Evolutionary conservation across 2,113 vertebrate genomes (phyloP), one percentile per base, ranked within the genome.

Genomic region (Oncorhynchus clarkii): DNA sequence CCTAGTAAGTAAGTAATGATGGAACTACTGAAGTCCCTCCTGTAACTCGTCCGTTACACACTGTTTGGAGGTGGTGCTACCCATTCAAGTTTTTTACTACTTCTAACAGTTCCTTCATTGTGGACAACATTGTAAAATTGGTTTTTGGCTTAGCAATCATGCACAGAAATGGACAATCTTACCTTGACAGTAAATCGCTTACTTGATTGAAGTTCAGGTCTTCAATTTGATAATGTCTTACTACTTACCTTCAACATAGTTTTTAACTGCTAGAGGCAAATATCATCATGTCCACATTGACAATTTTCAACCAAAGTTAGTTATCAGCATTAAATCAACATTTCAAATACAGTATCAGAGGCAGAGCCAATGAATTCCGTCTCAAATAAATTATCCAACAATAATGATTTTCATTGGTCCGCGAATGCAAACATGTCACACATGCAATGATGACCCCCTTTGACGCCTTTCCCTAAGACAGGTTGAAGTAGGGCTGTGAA

Each of bases 141-240:
- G 60, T 70, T 69, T 18, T 54, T 24, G 16, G 24, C 68, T 34
- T 54, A 16, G 16, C 20, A 51, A 45, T 11, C 8, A 45, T 18
- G 5, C 24, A 51, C 13, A 57, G 16, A 39, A 72, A 60, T 6
- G 0, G 5, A 31, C 13, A 24, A 9, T 45, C 84, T 83, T 83
- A 87, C 76, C 80, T 80, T 80, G 74, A 64, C 78, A 74, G 69
- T 45, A 26, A 1, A 27, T 68, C 69, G 87, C 89, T 88, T 88
- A 90, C 85, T 87, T 68, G 29, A 34, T 9, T 68, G 31, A 45
- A 68, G 39, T 74, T 72, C 16, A 24, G 69, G 4, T 70, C 54
- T 48, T 45, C 51, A 62, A 59, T 27, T 29, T 26, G 29, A 65
- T 54, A 4, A 16, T 18, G 6, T 45, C 29, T 3, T 29, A 62